A percentile compares a stretch with the other conserved stretches of the same genome.
Evolutionary conservation across 1,140 invertebrate species (phyloP).

Genomic region (Drepana arcuata): DNA sequence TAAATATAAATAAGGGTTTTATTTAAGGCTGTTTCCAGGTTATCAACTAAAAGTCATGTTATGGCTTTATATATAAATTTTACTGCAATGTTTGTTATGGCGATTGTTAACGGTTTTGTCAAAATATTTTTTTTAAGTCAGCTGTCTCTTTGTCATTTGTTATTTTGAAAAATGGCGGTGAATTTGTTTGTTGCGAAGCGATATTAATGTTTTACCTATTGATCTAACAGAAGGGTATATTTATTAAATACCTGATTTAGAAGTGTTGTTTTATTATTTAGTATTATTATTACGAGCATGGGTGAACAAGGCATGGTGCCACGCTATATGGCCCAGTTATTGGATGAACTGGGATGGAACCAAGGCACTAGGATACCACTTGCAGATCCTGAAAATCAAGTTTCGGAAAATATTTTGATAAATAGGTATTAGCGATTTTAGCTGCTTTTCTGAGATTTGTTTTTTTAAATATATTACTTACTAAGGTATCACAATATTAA

Average conservation of each 20-base stretch:
- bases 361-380: constrained; percentile 81
- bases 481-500: neutral
- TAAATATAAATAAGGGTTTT: too few relatives aligned
- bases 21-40: too few relatives aligned
- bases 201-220: constrained; percentile 6
- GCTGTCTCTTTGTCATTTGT: constrained; percentile 12
- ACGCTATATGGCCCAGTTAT: constrained; percentile 73
- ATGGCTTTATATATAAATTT: too few relatives aligned
- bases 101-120: too few relatives aligned
- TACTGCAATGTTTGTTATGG: too few relatives aligned
- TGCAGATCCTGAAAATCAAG: constrained; percentile 79
- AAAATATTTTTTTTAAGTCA: too few relatives aligned
- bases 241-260: constrained; percentile 11
- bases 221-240: constrained; percentile 6
- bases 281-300: constrained; percentile 19
- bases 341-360: constrained; percentile 80
- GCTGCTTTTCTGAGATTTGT: neutral
- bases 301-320: constrained; percentile 24
- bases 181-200: constrained; percentile 16
- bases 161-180: constrained; percentile 21
- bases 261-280: constrained; percentile 4
- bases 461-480: too few relatives aligned
- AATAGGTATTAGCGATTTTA: constrained; percentile 30
- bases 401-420: constrained; percentile 70
- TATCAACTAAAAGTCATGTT: too few relatives aligned